These are phyloP conservation scores for Meteorus sp. DNA, from an alignment of 1,140 invertebrate species.

Conservation along the genomic window DNA sequence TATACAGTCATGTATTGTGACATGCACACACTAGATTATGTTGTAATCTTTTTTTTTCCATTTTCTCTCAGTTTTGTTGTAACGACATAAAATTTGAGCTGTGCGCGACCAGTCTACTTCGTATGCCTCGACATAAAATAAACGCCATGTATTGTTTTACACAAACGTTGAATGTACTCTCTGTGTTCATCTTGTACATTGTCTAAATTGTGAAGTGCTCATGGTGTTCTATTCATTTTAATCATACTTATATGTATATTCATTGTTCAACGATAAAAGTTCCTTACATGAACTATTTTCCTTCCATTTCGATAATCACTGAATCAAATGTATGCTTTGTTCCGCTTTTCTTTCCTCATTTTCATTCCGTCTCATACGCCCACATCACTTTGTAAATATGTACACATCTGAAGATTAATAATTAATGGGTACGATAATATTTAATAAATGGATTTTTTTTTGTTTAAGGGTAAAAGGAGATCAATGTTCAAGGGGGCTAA, in stretches of 20 bases:
- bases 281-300: background rate
- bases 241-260: conserved; percentile 28
- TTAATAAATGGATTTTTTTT: conserved; percentile 52
- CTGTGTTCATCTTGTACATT: conserved; percentile 17
- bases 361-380: conserved; percentile 36
- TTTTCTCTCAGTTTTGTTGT: too few species aligned
- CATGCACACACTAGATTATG: conserved; percentile 41
- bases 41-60: conserved; percentile 38
- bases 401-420: conserved; percentile 56
- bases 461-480: conserved; percentile 41
- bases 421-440: conserved; percentile 53
- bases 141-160: conserved; percentile 15
- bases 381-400: conserved; percentile 55
- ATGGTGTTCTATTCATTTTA: conserved; percentile 27
- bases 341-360: conserved; percentile 26
- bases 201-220: conserved; percentile 18
- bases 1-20: conserved; percentile 53
- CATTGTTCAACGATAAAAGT: background rate
- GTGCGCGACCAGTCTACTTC: conserved; percentile 39
- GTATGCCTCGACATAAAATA: conserved; percentile 24
- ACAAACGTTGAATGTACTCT: conserved; percentile 6
- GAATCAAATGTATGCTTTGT: conserved; percentile 36
- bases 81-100: conserved; percentile 54
- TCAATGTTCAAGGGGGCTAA: conserved; percentile 59
- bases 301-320: conserved; percentile 2